These are phyloP conservation scores for Umimayanthus kanabou DNA, from an alignment of 92 coral and sea anemone species.

Conservation along the genomic window DNA sequence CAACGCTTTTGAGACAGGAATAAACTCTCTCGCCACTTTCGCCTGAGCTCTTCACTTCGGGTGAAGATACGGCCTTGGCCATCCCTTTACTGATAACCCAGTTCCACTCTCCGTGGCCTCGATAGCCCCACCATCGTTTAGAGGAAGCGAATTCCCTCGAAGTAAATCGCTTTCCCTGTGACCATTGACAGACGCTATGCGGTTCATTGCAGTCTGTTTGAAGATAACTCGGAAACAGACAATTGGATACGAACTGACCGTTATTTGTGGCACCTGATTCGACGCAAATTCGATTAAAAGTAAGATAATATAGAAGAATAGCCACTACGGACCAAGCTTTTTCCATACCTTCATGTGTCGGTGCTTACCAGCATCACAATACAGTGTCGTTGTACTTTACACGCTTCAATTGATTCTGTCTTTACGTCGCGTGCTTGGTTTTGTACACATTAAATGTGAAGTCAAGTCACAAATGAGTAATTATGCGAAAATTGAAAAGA, in stretches of 20 bases:
- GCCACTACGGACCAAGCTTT: not conserved
- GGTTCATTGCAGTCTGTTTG: slow-evolving; percentile 53
- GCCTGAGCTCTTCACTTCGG: not conserved
- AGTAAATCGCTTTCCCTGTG: slow-evolving; percentile 47
- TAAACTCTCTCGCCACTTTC: not conserved
- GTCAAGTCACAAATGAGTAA: slow-evolving; percentile 30
- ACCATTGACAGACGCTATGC: slow-evolving; percentile 53
- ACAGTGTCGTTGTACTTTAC: too few species aligned
- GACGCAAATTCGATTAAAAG: not conserved
- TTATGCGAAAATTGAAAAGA: slow-evolving; percentile 27
- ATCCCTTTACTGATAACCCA: slow-evolving; percentile 42
- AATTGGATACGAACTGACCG: not conserved
- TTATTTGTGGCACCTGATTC: not conserved
- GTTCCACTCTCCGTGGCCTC: slow-evolving; percentile 53
- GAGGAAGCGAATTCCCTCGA: slow-evolving; percentile 26
- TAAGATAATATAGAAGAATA: not conserved
- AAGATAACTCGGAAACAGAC: slow-evolving; percentile 57
- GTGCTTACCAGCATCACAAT: not conserved
- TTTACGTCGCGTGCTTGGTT: slow-evolving; percentile 28
- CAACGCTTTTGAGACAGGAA: not conserved
- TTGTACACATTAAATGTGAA: not conserved
- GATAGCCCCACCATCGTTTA: slow-evolving; percentile 23
- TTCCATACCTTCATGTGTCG: not conserved
- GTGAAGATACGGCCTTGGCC: slow-evolving; percentile 32
- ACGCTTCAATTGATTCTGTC: not conserved